Evolutionary conservation across 2,888 invertebrate genomes (phyloP), one percentile per base, ranked within the genome.

Genomic region (Frankliniella fusca): DNA sequence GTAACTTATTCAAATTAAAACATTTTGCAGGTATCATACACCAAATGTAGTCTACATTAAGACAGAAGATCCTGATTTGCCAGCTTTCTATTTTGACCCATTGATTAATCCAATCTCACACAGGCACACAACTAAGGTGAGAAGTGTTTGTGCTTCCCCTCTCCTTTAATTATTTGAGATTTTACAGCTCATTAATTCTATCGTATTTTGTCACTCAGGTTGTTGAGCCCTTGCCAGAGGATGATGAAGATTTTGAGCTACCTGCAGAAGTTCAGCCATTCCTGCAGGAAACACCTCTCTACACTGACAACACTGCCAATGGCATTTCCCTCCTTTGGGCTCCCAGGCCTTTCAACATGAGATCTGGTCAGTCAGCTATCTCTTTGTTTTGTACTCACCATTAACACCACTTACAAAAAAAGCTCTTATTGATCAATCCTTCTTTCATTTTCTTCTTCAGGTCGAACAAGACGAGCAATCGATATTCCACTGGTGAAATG

Each of bases 41-140:
- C 99, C 99, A 48, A 99, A 98, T 88, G 99, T 99, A 10, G 98
- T 99, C 0, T 99, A 96, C 88, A 99, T 99, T 86, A 99, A 99
- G 90, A 99, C 99, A 0, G 99, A 99, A 90, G 99, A 99, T 92
- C 99, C 99, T 11, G 99, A 99, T 89, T 90, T 99, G 83, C 99
- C 99, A 61, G 99, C 99, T 0, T 99, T 99, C 89, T 99, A 99
- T 89, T 99, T 99, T 89, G 99, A 99, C 90, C 99, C 99, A 0
- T 90, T 99, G 81, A 99, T 99, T 87, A 99, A 99, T 89, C 99
- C 99, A 0, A 99, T 99, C 85, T 97, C 99, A 0, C 98, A 98
- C 87, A 91, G 97, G 82, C 95, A 97, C 89, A 93, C 96, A 0
- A 92, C 95, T 0, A 96, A 96, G 88, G 90, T 91, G 87, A 88